Conservation (phyloP, 2,113 vertebrate species). For the Oenanthe oenanthe region DNA sequence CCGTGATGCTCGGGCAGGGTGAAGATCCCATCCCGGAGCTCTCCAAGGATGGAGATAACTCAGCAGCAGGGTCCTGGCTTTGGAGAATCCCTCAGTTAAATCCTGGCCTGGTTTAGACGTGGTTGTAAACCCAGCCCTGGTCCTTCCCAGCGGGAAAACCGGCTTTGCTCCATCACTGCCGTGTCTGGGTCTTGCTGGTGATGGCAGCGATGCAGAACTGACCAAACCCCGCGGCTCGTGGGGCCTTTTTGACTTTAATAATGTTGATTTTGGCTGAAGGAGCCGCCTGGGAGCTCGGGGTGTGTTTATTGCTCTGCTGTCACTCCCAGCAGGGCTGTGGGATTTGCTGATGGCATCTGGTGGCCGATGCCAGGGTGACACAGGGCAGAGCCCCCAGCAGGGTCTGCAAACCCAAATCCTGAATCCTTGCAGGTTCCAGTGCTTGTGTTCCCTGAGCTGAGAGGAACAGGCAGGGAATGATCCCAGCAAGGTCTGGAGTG, state of each 20-base stretch:
- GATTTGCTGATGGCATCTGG: not conserved
- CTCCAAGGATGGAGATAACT: rapidly evolving
- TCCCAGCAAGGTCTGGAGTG: not conserved
- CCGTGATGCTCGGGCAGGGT: rapidly evolving
- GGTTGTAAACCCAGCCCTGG: not conserved
- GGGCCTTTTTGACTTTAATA: not conserved
- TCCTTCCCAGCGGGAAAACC: not conserved
- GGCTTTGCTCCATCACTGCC: rapidly evolving
- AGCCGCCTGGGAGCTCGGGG: not conserved
- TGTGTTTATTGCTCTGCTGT: not conserved
- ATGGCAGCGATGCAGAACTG: not conserved
- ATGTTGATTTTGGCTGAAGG: not conserved
- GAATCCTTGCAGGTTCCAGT: rapidly evolving
- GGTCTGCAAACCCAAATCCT: not conserved
- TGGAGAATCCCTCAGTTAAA: not conserved
- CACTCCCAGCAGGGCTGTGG: not conserved
- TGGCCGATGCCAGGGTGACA: not conserved
- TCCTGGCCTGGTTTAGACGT: not conserved
- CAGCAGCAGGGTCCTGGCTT: rapidly evolving
- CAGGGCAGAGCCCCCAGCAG: not conserved
- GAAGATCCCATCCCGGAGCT: not conserved
- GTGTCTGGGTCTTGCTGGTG: rapidly evolving
- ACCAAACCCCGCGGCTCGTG: rapidly evolving
- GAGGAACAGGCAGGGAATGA: not conserved
- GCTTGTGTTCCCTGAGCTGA: rapidly evolving